These are phyloP conservation scores for Macroglossus sobrinus DNA, from an alignment of 2,113 vertebrate genomes.

Conservation along the genomic window DNA sequence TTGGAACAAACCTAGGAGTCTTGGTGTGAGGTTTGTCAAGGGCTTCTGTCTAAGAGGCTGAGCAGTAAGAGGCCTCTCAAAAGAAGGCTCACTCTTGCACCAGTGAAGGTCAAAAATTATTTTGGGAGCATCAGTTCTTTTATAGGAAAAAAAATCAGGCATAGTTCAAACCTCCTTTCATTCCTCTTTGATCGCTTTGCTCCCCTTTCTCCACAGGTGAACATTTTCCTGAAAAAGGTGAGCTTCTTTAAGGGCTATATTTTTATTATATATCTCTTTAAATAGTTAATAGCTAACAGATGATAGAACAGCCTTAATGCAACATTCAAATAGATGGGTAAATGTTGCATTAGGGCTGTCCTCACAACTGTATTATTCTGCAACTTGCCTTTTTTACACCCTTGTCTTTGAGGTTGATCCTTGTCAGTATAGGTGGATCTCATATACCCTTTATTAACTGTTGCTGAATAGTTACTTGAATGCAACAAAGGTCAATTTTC, in stretches of 20 bases:
- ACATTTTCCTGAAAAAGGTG: background rate
- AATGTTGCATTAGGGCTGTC: background rate
- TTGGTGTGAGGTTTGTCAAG: background rate
- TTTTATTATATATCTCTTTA: background rate
- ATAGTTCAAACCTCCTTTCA: background rate
- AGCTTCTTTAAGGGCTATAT: background rate
- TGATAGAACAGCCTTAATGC: background rate
- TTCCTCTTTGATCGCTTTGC: background rate
- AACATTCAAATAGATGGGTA: background rate
- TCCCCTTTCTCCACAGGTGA: background rate
- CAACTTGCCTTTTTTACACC: background rate
- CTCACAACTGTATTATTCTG: accelerated
- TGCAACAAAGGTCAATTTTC: background rate
- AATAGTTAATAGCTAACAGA: background rate
- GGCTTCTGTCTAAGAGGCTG: background rate
- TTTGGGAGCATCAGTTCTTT: background rate
- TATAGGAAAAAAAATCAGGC: background rate
- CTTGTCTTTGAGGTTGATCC: background rate
- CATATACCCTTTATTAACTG: too few relatives aligned
- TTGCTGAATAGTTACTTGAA: background rate
- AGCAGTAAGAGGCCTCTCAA: background rate
- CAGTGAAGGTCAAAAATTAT: background rate
- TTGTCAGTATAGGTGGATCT: accelerated
- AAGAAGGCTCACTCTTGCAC: background rate
- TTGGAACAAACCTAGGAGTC: background rate